These are phyloP conservation scores for Pararge aegeria DNA, from an alignment of 1,140 invertebrate species.

Conservation along the genomic window DNA sequence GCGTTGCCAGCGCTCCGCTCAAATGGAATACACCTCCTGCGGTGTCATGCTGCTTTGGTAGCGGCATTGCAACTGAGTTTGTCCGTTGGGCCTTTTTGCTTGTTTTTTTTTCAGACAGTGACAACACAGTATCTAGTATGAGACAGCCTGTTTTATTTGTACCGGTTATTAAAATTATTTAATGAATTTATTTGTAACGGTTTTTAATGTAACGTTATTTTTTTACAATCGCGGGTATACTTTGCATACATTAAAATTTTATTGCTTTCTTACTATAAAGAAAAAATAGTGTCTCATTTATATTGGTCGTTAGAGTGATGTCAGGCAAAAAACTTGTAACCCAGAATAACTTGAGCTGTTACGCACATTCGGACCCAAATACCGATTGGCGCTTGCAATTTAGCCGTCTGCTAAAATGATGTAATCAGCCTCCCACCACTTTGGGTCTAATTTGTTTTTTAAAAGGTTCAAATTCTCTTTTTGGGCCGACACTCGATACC, in stretches of 20 bases:
- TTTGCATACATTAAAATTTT: slow-evolving; percentile 9
- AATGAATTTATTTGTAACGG: not conserved
- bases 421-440: slow-evolving; percentile 36
- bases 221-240: not conserved
- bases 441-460: slow-evolving; percentile 39
- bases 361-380: not conserved
- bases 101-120: not conserved
- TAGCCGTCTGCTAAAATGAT: slow-evolving; percentile 29
- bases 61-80: slow-evolving; percentile 63
- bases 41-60: slow-evolving; percentile 66
- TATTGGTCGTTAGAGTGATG: not conserved
- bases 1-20: slow-evolving; percentile 31
- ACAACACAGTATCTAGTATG: no score
- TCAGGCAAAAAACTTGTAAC: not conserved
- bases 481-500: slow-evolving; percentile 45
- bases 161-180: not conserved
- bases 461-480: slow-evolving; percentile 21
- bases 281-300: not conserved
- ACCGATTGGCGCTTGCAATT: slow-evolving; percentile 18
- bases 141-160: not conserved
- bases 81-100: slow-evolving; percentile 27
- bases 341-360: slow-evolving; percentile 2
- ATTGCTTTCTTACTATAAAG: not conserved
- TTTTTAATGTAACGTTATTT: slow-evolving; percentile 6
- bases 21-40: slow-evolving; percentile 40